Base-by-base conservation (phyloP, 2,113 vertebrate species). In the Anhinga anhinga region DNA sequence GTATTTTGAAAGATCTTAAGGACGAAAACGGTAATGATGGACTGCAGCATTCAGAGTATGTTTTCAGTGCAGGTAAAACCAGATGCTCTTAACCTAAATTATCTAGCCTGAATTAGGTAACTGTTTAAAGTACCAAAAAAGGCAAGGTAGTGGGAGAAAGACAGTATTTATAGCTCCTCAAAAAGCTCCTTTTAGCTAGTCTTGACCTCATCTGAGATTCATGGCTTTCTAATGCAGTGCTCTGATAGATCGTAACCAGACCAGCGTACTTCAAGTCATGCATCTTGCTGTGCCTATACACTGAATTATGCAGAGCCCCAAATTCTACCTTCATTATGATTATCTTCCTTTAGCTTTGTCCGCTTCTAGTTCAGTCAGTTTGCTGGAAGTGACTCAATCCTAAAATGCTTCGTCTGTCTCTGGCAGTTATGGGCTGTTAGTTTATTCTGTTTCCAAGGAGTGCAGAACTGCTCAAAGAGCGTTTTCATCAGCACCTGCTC, bases 381-480 rank as follows among this genome's bases (percentile, higher is more conserved):
- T 88, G 22, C 66, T 95, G 93, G 82, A 92, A 88, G 42, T 62
- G 62, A 63, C 69, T 88, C 67, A 76, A 50, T 79, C 58, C 67
- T 67, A 23, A 91, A 92, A 91, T 53, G 59, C 49, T 88, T 91
- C 42, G 52, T 91, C 69, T 93, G 44, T 80, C 84, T 93, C 71
- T 72, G 72, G 77, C 92, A 59, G 38, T 11, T 61, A 52, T 36
- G 77, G 79, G 58, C 86, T 89, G 74, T 66, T 90, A 71, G 65
- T 89, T 92, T 67, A 92, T 93, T 89, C 74, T 58, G 22, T 95
- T 96, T 94, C 77, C 82, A 96, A 94, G 79, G 74, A 74, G 52
- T 9, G 23, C 86, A 71, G 90, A 91, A 40, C 38, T 61, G 49
- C 52, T 82, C 70, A 91, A 40, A 58, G 58, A 62, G n/a, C 45